Base-by-base conservation (phyloP, 2,113 vertebrate species). In the Indicator maculatus region DNA sequence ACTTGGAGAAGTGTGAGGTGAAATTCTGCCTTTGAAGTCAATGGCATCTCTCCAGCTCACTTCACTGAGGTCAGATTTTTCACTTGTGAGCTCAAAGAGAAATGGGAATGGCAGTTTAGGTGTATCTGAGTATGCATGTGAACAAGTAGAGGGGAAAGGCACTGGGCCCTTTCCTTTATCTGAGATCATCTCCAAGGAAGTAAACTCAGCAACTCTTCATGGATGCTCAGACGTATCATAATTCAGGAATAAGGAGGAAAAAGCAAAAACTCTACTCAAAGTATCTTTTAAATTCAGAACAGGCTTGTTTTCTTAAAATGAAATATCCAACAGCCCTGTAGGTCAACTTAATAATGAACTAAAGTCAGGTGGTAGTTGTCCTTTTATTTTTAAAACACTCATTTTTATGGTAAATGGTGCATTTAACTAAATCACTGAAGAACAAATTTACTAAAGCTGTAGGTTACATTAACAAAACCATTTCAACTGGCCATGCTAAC, bases 331-430 rank as follows among this genome's bases (percentile, higher is more conserved):
- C 13, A 61, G 18, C 9, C 41, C 4, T 86, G 16, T 83, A 74
- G 50, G 18, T 76, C 80, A 80, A 94, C 80, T 39, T n/a, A 77
- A 24, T 67, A 77, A 58, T 47, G 67, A 95, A n/a, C 45, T 85
- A 36, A 60, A 70, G 10, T 80, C 45, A 39, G 8, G 19, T 86
- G 31, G 31, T 30, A 38, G 6, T 1, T 77, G 7, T n/a, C 60
- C 11, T 81, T 93, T 79, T n/a, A 27, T 45, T 94, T 93, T 78
- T 30, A 53, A 53, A 47, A 67, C 2, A 1, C 18, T 16, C 5
- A 4, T 78, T 92, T 92, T 81, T 38, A 19, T 30, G 24, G 33
- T 26, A 87, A 73, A 50, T 0, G 3, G 11, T 65, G 18, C 52
- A 13, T 88, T 65, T 60, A 75, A 60, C n/a, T 59, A 83, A 60